These are phyloP conservation scores for Centropyge bicolor DNA, from an alignment of 2,797 vertebrate genomes.

Conservation along the genomic window DNA sequence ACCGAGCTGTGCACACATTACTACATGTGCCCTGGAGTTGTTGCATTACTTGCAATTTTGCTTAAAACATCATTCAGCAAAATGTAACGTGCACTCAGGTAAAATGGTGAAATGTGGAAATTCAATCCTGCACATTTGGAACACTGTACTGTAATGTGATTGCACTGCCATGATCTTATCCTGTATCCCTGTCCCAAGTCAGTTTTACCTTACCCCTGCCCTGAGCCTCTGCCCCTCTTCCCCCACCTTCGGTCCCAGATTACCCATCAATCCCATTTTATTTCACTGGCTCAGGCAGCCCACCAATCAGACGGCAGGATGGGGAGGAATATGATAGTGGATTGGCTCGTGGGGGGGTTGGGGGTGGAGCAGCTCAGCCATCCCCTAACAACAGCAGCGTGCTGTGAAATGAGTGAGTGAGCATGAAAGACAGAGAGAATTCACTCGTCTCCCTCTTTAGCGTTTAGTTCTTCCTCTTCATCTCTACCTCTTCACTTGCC, in stretches of 20 bases:
- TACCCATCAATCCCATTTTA: conserved; percentile 83
- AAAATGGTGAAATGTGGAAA: neutral
- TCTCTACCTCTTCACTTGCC: neutral
- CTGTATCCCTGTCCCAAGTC: conserved; percentile 22
- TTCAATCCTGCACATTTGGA: neutral
- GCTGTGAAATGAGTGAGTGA: conserved; percentile 75
- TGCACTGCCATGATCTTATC: neutral
- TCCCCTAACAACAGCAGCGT: conserved; percentile 84
- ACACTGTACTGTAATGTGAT: neutral
- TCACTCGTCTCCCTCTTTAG: conserved; percentile 28
- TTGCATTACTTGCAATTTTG: neutral
- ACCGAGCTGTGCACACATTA: neutral
- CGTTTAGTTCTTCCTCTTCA: conserved; percentile 21
- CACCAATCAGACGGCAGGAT: conserved; percentile 79
- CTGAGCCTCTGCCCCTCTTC: conserved; percentile 22
- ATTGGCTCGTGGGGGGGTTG: conserved; percentile 73
- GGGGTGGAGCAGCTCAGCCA: conserved; percentile 76
- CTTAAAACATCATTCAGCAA: neutral
- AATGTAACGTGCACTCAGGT: neutral
- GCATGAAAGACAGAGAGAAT: conserved; percentile 59
- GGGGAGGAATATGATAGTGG: conserved; percentile 67
- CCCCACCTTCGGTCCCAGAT: conserved; percentile 67
- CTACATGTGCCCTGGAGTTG: neutral
- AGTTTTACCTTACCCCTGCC: conserved; percentile 28
- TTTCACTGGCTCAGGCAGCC: conserved; percentile 71